A percentile compares a stretch with the other conserved stretches of the same genome.
Evolutionary conservation across 2,113 vertebrate genomes (phyloP).

Genomic region (Amphilophus citrinellus): DNA sequence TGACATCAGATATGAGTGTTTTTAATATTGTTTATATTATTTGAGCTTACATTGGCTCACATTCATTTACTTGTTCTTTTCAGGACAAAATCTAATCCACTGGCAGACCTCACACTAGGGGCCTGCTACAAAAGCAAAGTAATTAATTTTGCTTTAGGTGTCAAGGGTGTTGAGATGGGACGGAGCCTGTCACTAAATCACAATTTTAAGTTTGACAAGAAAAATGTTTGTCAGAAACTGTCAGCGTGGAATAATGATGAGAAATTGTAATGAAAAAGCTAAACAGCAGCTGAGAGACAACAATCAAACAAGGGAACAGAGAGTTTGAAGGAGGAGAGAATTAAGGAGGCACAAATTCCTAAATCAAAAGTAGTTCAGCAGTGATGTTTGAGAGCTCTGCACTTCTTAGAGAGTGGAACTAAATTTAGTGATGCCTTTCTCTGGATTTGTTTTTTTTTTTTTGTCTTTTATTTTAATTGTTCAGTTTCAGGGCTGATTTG

Average conservation of each 20-base stretch:
- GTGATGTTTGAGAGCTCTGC: constrained; percentile 42
- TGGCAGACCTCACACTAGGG: not conserved
- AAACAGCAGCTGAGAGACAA: constrained; percentile 18
- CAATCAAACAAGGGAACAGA: constrained; percentile 28
- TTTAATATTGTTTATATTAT: too few species aligned
- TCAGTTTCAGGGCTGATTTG: constrained; percentile 13
- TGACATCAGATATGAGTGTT: too few species aligned
- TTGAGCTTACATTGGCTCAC: too few species aligned
- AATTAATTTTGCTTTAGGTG: not conserved
- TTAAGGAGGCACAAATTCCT: constrained; percentile 26
- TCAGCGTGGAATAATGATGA: constrained; percentile 10
- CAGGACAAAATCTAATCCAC: not conserved
- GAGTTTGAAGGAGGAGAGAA: constrained; percentile 32
- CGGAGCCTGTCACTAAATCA: not conserved
- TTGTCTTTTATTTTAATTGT: constrained; percentile 11
- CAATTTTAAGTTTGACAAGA: not conserved
- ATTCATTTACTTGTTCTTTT: not conserved
- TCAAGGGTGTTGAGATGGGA: not conserved
- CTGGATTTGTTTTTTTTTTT: not conserved
- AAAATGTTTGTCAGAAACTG: not conserved
- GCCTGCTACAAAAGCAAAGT: not conserved
- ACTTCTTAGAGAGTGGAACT: constrained; percentile 15
- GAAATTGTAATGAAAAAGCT: constrained; percentile 20
- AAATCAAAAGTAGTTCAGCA: constrained; percentile 25
- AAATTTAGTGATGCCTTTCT: constrained; percentile 10